Evolutionary conservation across 2,888 invertebrate species (phyloP), one percentile per base, ranked within the genome.

Genomic region (Phalera bucephala): DNA sequence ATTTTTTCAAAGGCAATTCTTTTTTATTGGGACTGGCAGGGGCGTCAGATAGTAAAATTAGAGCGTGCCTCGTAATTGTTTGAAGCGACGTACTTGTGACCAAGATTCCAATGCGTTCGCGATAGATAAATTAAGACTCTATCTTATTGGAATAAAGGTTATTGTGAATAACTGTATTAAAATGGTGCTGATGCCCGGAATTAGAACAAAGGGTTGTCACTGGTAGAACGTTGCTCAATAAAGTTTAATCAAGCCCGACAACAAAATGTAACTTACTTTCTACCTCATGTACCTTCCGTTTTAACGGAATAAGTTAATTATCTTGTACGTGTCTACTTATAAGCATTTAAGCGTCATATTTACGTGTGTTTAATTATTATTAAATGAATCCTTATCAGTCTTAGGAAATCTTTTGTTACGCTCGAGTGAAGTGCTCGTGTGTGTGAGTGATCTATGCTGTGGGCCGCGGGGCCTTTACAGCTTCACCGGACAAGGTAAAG

Each of bases 171-270:
- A 28, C 41, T 13, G 25, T 7, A 17, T 21, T 44, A 62, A 52
- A 36, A 61, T 72, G 55, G 67, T 36, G 38, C 42, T 69, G 56
- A 64, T 54, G 63, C 56, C 51, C 64, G 56, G 64, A 77, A 78
- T 79, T 79, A 78, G 75, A 78, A 80, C 80, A 80, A 80, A 79
- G 80, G 75, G 75, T 75, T 78, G 76, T 78, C 74, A 73, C 72
- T 65, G 66, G 64, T 65, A 62, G 66, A 63, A 69, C 68, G 69
- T 54, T 64, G 72, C 72, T 74, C 78, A 77, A 79, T 80, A 79
- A 78, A 80, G 70, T 77, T 78, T 78, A 76, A 79, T 79, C 79
- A 78, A 64, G 52, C 55, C 39, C 55, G 71, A 74, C 73, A 68
- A 64, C 63, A 61, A 62, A 72, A 59, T 58, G 60, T 71, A 52